These are phyloP conservation scores for Caenorhabditis latens DNA, from an alignment of 1,140 invertebrate genomes.

Conservation along the genomic window DNA sequence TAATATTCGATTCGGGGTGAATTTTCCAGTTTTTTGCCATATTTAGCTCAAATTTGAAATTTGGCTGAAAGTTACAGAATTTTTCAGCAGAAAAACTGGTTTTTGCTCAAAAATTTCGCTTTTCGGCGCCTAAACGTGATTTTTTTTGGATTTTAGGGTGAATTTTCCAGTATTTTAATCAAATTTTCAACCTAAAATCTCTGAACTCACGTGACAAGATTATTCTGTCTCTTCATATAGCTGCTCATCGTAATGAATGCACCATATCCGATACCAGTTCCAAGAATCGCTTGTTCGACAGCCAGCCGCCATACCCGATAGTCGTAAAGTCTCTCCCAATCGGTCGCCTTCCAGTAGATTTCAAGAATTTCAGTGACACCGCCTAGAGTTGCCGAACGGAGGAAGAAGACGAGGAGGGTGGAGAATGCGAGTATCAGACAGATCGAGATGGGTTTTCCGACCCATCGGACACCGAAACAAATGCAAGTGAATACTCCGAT, in stretches of 20 bases:
- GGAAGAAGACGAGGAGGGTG: constrained; percentile 31
- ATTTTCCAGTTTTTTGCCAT: no score
- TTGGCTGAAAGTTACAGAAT: no score
- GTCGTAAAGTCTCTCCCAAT: constrained; percentile 74
- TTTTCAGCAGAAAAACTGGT: no score
- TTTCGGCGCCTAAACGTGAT: background rate
- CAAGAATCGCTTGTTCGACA: constrained; percentile 76
- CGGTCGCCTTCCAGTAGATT: constrained; percentile 70
- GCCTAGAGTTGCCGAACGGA: constrained; percentile 38
- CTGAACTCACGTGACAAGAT: constrained; percentile 73
- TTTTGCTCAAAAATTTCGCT: background rate
- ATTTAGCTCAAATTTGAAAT: no score
- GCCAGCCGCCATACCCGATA: constrained; percentile 75
- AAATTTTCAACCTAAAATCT: background rate
- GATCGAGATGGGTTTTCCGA: constrained; percentile 69
- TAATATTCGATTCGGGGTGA: no score
- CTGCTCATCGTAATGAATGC: constrained; percentile 77
- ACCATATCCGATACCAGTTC: constrained; percentile 77
- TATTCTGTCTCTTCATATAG: constrained; percentile 77
- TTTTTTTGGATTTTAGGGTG: background rate
- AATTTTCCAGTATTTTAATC: background rate
- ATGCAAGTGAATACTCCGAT: constrained; percentile 73
- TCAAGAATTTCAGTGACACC: constrained; percentile 50
- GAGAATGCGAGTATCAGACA: constrained; percentile 38
- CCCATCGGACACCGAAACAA: constrained; percentile 77